These are phyloP conservation scores for Spodoptera littoralis DNA, from an alignment of 2,888 invertebrate genomes.

Conservation along the genomic window DNA sequence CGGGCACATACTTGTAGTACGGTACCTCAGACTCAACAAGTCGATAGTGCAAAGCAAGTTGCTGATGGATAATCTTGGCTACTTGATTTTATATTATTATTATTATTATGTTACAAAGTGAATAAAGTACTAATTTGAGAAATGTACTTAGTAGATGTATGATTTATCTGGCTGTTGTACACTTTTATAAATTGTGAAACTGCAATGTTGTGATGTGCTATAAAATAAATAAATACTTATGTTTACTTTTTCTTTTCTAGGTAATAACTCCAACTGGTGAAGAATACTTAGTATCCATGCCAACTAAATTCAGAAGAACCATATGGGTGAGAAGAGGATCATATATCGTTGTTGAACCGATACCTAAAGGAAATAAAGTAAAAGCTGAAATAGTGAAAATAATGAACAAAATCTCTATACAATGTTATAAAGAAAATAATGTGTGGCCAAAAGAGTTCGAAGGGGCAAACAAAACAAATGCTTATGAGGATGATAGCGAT, in stretches of 20 bases:
- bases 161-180: no score
- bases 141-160: no score
- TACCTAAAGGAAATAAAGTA: slow-evolving; percentile 97
- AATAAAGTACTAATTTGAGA: no score
- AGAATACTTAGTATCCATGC: slow-evolving; percentile 97
- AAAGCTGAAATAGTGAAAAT: slow-evolving; percentile 96
- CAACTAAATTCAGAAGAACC: slow-evolving; percentile 96
- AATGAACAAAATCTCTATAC: slow-evolving; percentile 68
- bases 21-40: no score
- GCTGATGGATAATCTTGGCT: no score
- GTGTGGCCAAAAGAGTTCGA: slow-evolving; percentile 83
- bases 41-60: no score
- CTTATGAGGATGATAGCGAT: slow-evolving; percentile 71
- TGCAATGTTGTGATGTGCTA: no score
- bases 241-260: slow-evolving; percentile 65
- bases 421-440: slow-evolving; percentile 86
- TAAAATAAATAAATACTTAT: not conserved
- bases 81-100: no score
- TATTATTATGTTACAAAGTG: no score
- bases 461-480: slow-evolving; percentile 63
- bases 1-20: no score
- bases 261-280: slow-evolving; percentile 90
- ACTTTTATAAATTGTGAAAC: no score
- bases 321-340: slow-evolving; percentile 97
- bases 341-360: slow-evolving; percentile 96